Evolutionary conservation across 2,113 vertebrate genomes (phyloP), one percentile per base, ranked within the genome.

Genomic region (Capreolus pygargus): DNA sequence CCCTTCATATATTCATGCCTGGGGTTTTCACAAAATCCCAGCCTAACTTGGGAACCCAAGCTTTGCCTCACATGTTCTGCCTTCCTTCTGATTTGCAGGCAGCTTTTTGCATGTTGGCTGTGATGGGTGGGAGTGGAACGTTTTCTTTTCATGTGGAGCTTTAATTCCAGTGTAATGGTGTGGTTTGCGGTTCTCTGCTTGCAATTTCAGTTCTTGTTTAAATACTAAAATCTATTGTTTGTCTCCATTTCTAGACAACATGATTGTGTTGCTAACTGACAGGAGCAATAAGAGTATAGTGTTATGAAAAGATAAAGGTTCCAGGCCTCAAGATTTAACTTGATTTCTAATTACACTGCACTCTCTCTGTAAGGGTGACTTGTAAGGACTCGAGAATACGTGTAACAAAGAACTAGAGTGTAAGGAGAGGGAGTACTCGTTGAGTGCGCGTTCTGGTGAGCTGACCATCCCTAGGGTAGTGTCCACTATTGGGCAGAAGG

Each of bases 171-270:
- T 96, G 95, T 98, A 97, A 98, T 97, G 88, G 70, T 95, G 96
- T 98, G 95, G 91, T 98, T 98, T 98, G 94, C 28, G 67, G 96
- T 87, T 98, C 94, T 98, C 94, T 96, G 87, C 91, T 97, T 98
- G 90, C 82, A 97, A 91, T 97, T 98, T 97, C 97, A 91, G 81
- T 98, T 99, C 92, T 98, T 97, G 87, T n/a, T 36, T 98, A 98
- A 98, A 98, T 97, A 96, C 97, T 94, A 90, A 88, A 88, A 98
- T 98, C 96, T 98, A 94, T 96, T 95, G 97, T 98, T 97, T 97
- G 95, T 98, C 96, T 98, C 98, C 89, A 79, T 98, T 98, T 98
- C 95, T 97, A 95, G 97, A 97, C 89, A 98, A 96, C 39, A 13
- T 98, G 97, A 98, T 96, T 96, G 96, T 61, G 4, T 97, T 94